Evolutionary conservation across 2,113 vertebrate species (phyloP).

Genomic region (Phaethon lepturus): DNA sequence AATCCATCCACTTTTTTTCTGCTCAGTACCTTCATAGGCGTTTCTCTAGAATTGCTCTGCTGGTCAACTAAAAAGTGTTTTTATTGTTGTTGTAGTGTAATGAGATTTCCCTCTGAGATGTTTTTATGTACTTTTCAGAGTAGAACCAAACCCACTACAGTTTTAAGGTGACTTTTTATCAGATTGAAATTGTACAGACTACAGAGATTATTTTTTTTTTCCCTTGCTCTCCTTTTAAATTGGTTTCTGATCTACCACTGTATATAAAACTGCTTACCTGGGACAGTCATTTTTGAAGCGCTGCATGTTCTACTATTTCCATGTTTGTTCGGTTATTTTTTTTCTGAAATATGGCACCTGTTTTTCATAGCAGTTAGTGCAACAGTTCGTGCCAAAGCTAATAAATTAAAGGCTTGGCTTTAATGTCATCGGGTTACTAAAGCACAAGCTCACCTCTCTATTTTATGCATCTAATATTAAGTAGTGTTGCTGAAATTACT

Average conservation of each 20-base stretch:
- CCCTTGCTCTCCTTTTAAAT: background rate
- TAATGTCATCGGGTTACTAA: background rate
- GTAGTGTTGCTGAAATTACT: background rate
- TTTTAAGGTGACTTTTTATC: background rate
- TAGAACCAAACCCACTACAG: background rate
- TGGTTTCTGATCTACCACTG: background rate
- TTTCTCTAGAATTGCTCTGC: background rate
- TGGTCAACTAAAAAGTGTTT: background rate
- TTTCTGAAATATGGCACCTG: background rate
- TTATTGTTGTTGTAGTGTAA: background rate
- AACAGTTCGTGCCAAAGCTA: background rate
- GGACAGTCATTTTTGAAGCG: background rate
- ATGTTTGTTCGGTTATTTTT: background rate
- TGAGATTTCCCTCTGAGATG: background rate
- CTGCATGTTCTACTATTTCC: background rate
- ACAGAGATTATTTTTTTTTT: background rate
- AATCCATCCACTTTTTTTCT: background rate
- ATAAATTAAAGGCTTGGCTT: background rate
- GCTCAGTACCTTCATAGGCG: background rate
- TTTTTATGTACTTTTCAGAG: background rate
- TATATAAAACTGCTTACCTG: background rate
- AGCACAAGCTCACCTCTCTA: background rate
- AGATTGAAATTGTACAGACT: background rate
- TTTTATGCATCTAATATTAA: background rate
- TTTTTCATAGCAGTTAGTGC: background rate